Evolutionary conservation across 2,797 vertebrate species (phyloP).

Genomic region (Sebastes trivittatus): DNA sequence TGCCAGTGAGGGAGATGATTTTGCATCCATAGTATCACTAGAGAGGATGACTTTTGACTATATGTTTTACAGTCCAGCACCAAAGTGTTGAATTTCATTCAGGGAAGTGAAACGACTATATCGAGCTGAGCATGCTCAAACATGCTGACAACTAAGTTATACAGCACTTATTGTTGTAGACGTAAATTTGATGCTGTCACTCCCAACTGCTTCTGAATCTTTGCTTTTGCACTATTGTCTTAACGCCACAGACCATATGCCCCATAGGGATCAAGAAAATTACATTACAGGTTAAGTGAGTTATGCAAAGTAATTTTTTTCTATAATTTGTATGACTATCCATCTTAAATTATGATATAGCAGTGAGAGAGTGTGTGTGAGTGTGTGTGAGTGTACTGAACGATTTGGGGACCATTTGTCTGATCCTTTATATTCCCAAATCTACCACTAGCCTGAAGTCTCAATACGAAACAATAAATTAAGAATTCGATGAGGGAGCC

Average conservation of each 20-base stretch:
- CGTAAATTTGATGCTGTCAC: neutral
- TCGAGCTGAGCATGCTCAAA: neutral
- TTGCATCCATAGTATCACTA: neutral
- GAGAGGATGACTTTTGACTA: neutral
- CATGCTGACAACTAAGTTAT: neutral
- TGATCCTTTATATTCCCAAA: conserved; percentile 28
- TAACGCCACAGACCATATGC: neutral
- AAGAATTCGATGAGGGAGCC: conserved; percentile 57
- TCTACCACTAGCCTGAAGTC: conserved; percentile 28
- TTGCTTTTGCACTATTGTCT: neutral
- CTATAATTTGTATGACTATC: neutral
- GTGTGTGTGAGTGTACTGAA: neutral
- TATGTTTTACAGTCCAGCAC: neutral
- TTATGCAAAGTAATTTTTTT: neutral
- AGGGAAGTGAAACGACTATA: neutral
- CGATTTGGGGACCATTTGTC: conserved; percentile 25
- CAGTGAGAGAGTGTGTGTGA: neutral
- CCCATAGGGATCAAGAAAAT: neutral
- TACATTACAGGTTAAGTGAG: neutral
- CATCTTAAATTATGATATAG: neutral
- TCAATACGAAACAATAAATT: conserved; percentile 61
- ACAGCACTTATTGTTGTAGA: neutral
- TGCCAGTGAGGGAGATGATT: neutral
- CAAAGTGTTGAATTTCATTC: neutral
- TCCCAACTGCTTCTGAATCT: neutral